phyloP scores from a whole-genome alignment of 2,797 vertebrate genomes.

The Thamnophis elegans region DNA sequence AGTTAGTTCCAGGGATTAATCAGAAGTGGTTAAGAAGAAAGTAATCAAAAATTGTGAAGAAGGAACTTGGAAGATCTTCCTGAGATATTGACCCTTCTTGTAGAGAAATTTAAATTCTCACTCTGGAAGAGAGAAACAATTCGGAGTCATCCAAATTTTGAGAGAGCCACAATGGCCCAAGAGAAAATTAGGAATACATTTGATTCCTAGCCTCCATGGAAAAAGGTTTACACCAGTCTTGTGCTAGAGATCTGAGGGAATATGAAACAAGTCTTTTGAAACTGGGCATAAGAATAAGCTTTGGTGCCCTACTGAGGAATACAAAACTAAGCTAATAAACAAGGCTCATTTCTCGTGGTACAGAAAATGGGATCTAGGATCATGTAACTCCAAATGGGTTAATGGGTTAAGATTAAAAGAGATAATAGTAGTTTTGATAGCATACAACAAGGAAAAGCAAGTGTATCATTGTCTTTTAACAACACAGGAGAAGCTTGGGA shows the following conservation, averaged over 20 bases:
- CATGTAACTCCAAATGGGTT: not conserved
- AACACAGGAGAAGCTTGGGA: not conserved
- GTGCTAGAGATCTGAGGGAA: not conserved
- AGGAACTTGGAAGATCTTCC: not conserved
- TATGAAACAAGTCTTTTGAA: not conserved
- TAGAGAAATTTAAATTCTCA: not conserved
- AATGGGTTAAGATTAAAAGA: not conserved
- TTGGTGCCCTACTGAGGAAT: not conserved
- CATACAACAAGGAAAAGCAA: not conserved
- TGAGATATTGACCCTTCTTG: not conserved
- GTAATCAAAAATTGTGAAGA: not conserved
- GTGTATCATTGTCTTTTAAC: not conserved
- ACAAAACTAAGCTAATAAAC: not conserved
- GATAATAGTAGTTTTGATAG: not conserved
- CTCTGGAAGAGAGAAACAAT: not conserved
- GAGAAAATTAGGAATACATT: not conserved
- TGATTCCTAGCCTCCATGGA: not conserved
- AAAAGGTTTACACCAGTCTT: not conserved
- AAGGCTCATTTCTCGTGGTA: not conserved
- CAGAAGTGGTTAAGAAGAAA: not conserved
- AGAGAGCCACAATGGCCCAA: not conserved
- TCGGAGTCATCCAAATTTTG: not conserved
- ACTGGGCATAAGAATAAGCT: not conserved
- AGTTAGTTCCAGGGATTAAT: not conserved
- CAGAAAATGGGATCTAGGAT: not conserved